Percentiles rank a stretch among this genome's conserved stretches.
phyloP scores from a whole-genome alignment of 2,113 vertebrate genomes.

The Glaucidium brasilianum region DNA sequence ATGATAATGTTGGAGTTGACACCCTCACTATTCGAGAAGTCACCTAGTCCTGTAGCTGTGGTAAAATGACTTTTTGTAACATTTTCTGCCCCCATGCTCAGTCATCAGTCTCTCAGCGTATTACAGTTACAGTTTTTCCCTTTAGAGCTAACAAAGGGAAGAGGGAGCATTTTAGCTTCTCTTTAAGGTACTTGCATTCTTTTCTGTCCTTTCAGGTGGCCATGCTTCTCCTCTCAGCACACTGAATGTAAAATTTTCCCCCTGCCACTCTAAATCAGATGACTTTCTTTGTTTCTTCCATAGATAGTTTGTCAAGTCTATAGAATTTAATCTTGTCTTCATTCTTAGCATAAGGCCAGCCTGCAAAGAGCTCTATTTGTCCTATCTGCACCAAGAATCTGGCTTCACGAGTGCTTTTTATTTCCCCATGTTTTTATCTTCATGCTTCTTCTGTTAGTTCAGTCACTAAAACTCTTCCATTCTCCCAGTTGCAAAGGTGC shows the following conservation, averaged over 20 bases:
- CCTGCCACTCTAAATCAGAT: background rate
- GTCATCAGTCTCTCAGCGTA: background rate
- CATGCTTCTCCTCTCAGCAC: background rate
- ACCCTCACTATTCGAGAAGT: background rate
- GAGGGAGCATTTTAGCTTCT: background rate
- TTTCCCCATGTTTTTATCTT: background rate
- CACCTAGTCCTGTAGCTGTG: background rate
- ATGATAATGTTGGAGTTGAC: background rate
- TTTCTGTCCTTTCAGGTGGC: background rate
- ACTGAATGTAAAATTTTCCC: background rate
- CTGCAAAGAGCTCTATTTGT: background rate
- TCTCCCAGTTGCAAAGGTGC: background rate
- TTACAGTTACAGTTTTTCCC: background rate
- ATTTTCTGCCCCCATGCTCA: background rate
- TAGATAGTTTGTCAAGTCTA: background rate
- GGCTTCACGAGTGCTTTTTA: background rate
- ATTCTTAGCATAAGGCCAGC: background rate
- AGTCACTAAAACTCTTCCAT: background rate
- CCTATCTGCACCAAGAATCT: background rate
- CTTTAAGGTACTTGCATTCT: background rate
- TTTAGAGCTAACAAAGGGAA: background rate
- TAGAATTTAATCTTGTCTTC: background rate
- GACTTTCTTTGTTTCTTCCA: background rate
- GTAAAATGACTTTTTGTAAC: background rate
- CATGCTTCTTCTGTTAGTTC: background rate